Evolutionary conservation across 2,113 vertebrate genomes (phyloP), one percentile per base, ranked within the genome.

Genomic region (Tragulus kanchil): DNA sequence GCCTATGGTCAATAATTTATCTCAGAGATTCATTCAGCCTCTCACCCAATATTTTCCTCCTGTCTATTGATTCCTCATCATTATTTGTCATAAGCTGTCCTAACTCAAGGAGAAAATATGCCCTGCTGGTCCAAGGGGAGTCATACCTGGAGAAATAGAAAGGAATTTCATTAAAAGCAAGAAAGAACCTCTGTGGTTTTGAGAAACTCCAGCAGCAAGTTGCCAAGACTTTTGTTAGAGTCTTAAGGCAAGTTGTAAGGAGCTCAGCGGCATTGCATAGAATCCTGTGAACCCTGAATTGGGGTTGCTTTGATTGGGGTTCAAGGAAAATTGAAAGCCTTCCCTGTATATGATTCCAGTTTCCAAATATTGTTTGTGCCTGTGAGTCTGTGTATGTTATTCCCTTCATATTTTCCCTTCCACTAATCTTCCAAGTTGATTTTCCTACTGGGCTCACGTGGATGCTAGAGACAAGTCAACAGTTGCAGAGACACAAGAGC

Each of bases 1-100:
- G 98, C 98, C 99, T 93, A 93, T 98, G 98, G 99, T 98, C 99
- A 98, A 99, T 99, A 99, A 99, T 99, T 99, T 99, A 99, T 99
- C 98, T 99, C 96, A 97, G 98, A 99, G 98, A 99, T 99, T 99
- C 98, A 99, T 99, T 99, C 98, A 98, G 99, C 98, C 98, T 98
- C 98, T 98, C 98, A 98, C 98, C 98, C 98, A 98, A 99, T 99
- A 99, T 99, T 99, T 98, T 98, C 98, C 99, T 98, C 98, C 98
- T 98, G 98, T 98, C 98, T 98, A 98, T 99, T 98, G 98, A 99
- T 99, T 99, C 98, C 98, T 99, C 99, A 99, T 99, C 98, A 99
- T 98, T 99, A 99, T 99, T 99, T 98, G 98, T 99, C 98, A 98
- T 99, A 99, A 99, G 98, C 98, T 99, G 99, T 99, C 98, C 98